These are phyloP conservation scores for Cabera pusaria DNA, from an alignment of 2,888 invertebrate genomes.

Conservation along the genomic window DNA sequence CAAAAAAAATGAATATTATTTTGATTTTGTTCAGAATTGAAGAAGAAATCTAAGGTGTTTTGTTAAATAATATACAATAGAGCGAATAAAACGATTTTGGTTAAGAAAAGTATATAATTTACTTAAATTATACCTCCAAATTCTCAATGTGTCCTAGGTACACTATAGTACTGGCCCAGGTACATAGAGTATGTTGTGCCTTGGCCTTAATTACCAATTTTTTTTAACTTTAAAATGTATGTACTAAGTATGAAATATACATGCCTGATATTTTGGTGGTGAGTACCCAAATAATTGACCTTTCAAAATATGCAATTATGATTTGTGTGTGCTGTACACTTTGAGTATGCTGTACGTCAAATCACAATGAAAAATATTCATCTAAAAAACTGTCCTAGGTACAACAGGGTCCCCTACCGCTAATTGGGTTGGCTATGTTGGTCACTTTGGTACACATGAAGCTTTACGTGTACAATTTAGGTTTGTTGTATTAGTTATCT, in stretches of 20 bases:
- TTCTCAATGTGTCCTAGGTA: too few species aligned
- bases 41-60: background rate
- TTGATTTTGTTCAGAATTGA: background rate
- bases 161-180: too few species aligned
- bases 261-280: too few species aligned
- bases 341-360: too few species aligned
- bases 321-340: too few species aligned
- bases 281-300: constrained; percentile 1
- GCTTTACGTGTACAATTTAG: too few species aligned
- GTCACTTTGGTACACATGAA: too few species aligned
- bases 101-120: constrained; percentile 1
- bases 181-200: constrained; percentile 4
- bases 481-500: too few species aligned
- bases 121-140: too few species aligned
- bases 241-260: constrained; percentile 1
- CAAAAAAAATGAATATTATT: constrained; percentile 1
- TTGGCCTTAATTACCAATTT: background rate
- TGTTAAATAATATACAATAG: background rate
- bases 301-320: constrained; percentile 2
- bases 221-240: background rate
- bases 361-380: background rate
- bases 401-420: constrained; percentile 9
- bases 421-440: too few species aligned
- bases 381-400: constrained; percentile 7
- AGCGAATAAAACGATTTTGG: constrained; percentile 1